Percentiles rank a stretch among this genome's conserved stretches.
phyloP scores from a whole-genome alignment of 92 coral and sea anemone species.

The Porites rus region DNA sequence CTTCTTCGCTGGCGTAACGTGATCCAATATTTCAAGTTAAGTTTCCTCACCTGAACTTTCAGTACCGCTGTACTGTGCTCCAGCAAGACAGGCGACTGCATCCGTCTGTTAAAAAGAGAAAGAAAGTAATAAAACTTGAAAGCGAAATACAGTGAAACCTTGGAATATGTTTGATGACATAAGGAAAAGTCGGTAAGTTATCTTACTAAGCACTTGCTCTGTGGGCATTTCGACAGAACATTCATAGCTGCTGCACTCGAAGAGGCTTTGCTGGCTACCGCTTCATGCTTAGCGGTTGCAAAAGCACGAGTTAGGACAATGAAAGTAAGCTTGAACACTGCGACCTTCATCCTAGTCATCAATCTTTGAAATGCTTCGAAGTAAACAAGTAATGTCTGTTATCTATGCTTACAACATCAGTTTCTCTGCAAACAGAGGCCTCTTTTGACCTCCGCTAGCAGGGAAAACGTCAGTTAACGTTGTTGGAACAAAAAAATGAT shows the following conservation, averaged over 20 bases:
- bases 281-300: background rate
- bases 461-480: no score
- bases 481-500: no score
- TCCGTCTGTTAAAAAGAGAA: background rate
- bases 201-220: background rate
- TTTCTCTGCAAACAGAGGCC: no score
- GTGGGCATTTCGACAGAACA: background rate
- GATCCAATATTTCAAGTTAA: no score
- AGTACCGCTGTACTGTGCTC: background rate
- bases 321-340: background rate
- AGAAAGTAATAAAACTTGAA: background rate
- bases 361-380: no score
- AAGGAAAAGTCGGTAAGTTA: background rate
- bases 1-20: no score
- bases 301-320: background rate
- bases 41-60: background rate
- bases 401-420: background rate
- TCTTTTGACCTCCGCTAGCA: no score
- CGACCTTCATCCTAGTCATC: background rate
- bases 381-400: background rate
- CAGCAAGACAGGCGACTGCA: slow-evolving; percentile 6
- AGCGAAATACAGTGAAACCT: background rate
- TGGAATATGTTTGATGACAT: no score
- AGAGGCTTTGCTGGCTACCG: background rate
- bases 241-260: background rate